These are phyloP conservation scores for Tachuris rubrigastra DNA, from an alignment of 2,113 vertebrate genomes.

Conservation along the genomic window DNA sequence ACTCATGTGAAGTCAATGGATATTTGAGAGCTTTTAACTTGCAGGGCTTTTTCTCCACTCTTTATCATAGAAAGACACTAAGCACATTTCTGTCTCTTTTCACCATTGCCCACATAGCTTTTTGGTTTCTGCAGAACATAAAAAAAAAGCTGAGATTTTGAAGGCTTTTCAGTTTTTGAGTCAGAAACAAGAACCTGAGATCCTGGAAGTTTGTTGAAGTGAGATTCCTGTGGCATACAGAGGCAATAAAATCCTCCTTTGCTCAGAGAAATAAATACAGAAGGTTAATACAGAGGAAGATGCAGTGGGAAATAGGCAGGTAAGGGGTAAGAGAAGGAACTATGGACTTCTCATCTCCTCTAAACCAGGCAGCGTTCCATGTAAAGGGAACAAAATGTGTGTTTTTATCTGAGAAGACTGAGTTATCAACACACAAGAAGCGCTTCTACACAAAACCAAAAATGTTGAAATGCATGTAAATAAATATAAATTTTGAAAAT, in stretches of 20 bases:
- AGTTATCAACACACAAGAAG: not conserved
- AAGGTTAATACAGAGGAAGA: not conserved
- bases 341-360: not conserved
- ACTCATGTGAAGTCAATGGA: not conserved
- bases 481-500: not conserved
- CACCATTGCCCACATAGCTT: not conserved
- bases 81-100: not conserved
- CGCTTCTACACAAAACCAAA: not conserved
- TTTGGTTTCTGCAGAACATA: not conserved
- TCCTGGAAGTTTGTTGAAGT: not conserved
- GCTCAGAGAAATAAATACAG: not conserved
- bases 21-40: not conserved
- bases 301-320: not conserved
- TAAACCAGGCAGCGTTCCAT: not conserved
- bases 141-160: not conserved
- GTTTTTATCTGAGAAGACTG: not conserved
- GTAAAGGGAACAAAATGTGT: not conserved
- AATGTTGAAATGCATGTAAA: not conserved
- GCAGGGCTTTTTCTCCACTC: not conserved
- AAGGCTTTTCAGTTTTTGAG: not conserved
- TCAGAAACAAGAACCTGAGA: not conserved
- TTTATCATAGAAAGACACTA: not conserved
- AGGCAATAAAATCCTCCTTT: not conserved
- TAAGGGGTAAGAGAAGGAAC: not conserved
- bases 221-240: not conserved